A percentile compares a stretch with the other conserved stretches of the same genome.
Evolutionary conservation across 2,113 vertebrate genomes (phyloP).

Genomic region (Chroicocephalus ridibundus): DNA sequence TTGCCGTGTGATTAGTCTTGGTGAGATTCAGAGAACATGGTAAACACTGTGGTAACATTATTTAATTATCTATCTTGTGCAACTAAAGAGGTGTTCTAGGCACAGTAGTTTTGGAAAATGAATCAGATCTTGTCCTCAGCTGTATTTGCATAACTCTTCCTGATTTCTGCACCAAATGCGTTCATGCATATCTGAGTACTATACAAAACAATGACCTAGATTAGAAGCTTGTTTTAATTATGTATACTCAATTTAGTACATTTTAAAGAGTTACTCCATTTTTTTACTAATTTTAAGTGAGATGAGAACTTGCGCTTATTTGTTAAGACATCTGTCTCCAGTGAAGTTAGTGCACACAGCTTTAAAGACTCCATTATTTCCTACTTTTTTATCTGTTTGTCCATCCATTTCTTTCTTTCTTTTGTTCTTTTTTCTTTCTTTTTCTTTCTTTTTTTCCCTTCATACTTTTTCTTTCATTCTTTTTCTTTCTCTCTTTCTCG

Average conservation of each 20-base stretch:
- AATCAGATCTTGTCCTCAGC: not conserved
- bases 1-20: not conserved
- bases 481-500: not conserved
- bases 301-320: not conserved
- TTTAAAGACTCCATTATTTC: not conserved
- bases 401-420: not conserved
- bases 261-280: not conserved
- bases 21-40: not conserved
- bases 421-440: not conserved
- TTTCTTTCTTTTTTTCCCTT: not conserved
- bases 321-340: not conserved
- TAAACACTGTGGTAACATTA: not conserved
- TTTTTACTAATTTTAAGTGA: not conserved
- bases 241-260: not conserved
- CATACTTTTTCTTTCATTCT: too few species aligned
- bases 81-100: not conserved
- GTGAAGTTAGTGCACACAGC: not conserved
- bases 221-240: constrained; percentile 20
- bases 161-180: not conserved
- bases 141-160: not conserved
- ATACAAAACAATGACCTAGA: constrained; percentile 23
- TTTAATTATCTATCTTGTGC: not conserved
- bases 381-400: not conserved
- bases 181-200: not conserved
- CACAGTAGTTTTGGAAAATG: not conserved